Evolutionary conservation across 2,797 vertebrate genomes (phyloP).

Genomic region (Poeciliopsis turneri): DNA sequence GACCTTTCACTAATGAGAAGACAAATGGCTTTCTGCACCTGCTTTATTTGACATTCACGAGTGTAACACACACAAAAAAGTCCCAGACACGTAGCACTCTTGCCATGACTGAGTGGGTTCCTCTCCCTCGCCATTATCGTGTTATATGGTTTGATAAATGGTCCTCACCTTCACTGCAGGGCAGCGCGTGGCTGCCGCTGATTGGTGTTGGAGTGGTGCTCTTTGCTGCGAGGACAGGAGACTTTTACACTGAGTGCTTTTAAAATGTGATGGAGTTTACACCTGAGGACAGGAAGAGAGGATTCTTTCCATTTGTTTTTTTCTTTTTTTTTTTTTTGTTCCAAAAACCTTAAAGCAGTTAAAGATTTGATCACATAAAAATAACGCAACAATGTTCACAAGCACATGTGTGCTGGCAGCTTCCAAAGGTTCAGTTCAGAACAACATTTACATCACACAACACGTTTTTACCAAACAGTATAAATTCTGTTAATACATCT

Average conservation of each 20-base stretch:
- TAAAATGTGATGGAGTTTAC: constrained; percentile 43
- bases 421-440: constrained; percentile 30
- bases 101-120: constrained; percentile 23
- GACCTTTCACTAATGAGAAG: constrained; percentile 35
- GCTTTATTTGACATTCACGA: constrained; percentile 72
- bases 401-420: constrained; percentile 46
- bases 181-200: constrained; percentile 18
- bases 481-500: constrained; percentile 37
- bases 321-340: background rate
- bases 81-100: constrained; percentile 43
- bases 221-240: constrained; percentile 27
- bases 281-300: constrained; percentile 62
- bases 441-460: constrained; percentile 51
- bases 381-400: constrained; percentile 15
- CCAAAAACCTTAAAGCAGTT: constrained; percentile 25
- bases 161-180: constrained; percentile 44
- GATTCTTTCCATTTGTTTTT: constrained; percentile 32
- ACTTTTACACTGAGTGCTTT: constrained; percentile 42
- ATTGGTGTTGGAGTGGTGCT: constrained; percentile 48
- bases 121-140: constrained; percentile 43
- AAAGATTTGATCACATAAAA: constrained; percentile 18
- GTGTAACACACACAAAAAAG: constrained; percentile 25
- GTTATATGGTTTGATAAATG: constrained; percentile 56
- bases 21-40: constrained; percentile 48
- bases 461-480: constrained; percentile 54